Evolutionary conservation across 2,888 invertebrate species (phyloP).

Genomic region (Sturmia bella): DNA sequence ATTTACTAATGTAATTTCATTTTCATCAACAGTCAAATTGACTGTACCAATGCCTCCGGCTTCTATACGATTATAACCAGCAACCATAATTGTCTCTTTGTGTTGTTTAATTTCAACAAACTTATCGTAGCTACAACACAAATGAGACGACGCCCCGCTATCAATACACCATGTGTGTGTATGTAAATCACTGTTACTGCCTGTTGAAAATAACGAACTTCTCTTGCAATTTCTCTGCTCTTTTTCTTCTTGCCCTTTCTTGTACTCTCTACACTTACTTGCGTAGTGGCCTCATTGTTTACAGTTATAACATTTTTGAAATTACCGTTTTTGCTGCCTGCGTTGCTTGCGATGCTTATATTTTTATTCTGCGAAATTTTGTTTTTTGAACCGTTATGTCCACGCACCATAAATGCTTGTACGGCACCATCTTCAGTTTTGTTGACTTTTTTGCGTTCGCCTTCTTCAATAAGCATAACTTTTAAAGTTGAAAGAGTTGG

Average conservation of each 20-base stretch:
- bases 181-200: conserved; percentile 25
- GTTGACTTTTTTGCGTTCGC: conserved; percentile 44
- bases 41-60: conserved; percentile 43
- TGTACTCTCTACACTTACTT: conserved; percentile 50
- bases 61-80: conserved; percentile 32
- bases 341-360: not conserved
- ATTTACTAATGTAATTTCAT: conserved; percentile 24
- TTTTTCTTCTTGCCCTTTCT: conserved; percentile 13
- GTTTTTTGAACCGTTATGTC: conserved; percentile 27
- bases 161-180: conserved; percentile 47
- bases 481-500: conserved; percentile 55
- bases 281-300: conserved; percentile 56
- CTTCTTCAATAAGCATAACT: conserved; percentile 58
- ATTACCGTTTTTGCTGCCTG: no score
- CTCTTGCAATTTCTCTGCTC: conserved; percentile 25
- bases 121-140: conserved; percentile 36
- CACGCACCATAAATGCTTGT: conserved; percentile 52
- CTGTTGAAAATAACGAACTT: conserved; percentile 29
- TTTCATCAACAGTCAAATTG: conserved; percentile 15
- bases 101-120: conserved; percentile 28
- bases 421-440: conserved; percentile 27
- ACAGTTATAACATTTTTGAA: conserved; percentile 57
- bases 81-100: conserved; percentile 33
- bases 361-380: conserved; percentile 3
- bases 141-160: conserved; percentile 53